These are phyloP conservation scores for Orchesella flavescens DNA, from an alignment of 2,888 invertebrate species.

Conservation along the genomic window DNA sequence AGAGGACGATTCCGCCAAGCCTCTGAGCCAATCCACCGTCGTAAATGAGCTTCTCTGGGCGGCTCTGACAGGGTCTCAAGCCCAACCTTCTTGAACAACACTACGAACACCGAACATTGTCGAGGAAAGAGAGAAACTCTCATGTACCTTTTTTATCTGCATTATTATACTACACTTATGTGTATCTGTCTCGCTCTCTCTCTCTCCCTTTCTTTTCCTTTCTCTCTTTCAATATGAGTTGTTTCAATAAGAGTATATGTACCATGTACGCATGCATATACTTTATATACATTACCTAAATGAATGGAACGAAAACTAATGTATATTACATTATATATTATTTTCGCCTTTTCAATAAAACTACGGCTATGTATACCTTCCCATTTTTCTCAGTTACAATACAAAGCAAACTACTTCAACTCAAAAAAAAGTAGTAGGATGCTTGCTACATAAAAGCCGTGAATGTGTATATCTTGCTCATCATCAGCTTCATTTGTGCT, in stretches of 20 bases:
- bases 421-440: too few relatives aligned
- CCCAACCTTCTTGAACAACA: slow-evolving; percentile 62
- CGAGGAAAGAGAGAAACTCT: slow-evolving; percentile 48
- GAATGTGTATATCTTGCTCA: slow-evolving; percentile 14
- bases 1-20: slow-evolving; percentile 71
- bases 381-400: too few relatives aligned
- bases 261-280: neutral
- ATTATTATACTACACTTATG: slow-evolving; percentile 42
- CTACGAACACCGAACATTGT: slow-evolving; percentile 50
- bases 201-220: neutral
- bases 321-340: too few relatives aligned
- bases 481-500: slow-evolving; percentile 16
- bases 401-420: too few relatives aligned
- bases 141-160: slow-evolving; percentile 54
- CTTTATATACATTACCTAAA: neutral
- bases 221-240: neutral
- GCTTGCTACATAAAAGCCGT: too few relatives aligned
- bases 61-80: slow-evolving; percentile 64
- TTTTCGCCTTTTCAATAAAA: too few relatives aligned
- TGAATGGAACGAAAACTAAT: neutral
- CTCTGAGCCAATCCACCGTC: slow-evolving; percentile 70
- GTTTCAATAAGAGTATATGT: slow-evolving; percentile 15
- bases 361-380: too few relatives aligned
- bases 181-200: slow-evolving; percentile 18
- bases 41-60: slow-evolving; percentile 68